phyloP scores from a whole-genome alignment of 2,797 vertebrate genomes.

The Gymnothorax reevesii region DNA sequence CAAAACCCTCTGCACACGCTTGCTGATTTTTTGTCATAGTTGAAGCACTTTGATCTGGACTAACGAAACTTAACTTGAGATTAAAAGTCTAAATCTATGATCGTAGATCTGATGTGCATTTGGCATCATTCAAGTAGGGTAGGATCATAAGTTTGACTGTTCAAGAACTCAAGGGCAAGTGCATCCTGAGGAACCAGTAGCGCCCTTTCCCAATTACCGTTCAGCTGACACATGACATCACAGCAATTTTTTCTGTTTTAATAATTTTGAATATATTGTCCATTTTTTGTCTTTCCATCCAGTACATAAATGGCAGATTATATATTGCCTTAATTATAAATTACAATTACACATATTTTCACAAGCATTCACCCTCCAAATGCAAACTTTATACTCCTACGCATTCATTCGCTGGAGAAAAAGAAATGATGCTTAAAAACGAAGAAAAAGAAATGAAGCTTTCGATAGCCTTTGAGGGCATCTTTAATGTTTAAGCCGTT shows the following conservation, averaged over 20 bases:
- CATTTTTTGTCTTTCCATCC: neutral
- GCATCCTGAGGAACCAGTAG: neutral
- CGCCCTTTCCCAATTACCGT: neutral
- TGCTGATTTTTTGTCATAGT: neutral
- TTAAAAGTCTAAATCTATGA: neutral
- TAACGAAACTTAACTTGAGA: neutral
- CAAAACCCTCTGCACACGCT: no score
- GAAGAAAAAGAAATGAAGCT: neutral
- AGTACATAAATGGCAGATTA: neutral
- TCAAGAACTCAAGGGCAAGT: neutral
- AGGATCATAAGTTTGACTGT: no score
- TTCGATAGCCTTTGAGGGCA: neutral
- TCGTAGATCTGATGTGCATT: neutral
- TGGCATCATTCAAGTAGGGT: no score
- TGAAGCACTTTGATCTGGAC: neutral
- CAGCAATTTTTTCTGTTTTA: neutral
- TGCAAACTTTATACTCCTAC: neutral
- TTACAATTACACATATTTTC: neutral
- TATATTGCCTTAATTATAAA: neutral
- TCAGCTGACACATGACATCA: neutral
- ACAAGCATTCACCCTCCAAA: neutral
- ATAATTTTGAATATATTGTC: neutral
- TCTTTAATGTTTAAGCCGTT: neutral
- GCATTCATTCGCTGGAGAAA: neutral
- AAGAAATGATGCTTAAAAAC: no score